Base-by-base conservation (phyloP, 2,888 invertebrate species). In the Polydesmus complanatus region DNA sequence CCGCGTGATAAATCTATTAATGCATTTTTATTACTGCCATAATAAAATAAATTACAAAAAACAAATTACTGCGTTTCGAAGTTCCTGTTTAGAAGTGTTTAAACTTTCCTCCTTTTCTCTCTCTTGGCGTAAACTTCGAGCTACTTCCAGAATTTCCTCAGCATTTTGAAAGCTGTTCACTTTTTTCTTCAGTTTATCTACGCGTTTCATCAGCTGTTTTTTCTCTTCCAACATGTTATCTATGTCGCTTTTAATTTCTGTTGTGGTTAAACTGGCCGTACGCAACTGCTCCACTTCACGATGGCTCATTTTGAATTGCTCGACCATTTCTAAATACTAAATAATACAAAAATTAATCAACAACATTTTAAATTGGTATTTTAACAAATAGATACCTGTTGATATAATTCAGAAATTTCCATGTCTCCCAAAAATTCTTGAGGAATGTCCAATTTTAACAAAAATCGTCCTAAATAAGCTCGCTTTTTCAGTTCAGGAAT, bases 141-240 rank as follows among this genome's bases (percentile, higher is more conserved):
- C 78, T 73, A 79, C 73, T 75, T 77, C 68, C 69, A 88, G 73
- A 72, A 85, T 77, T 25, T 80, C 78, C 62, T 83, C 83, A 67
- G 81, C 81, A 70, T 84, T 82, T 51, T 80, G 79, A 3, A 37
- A 54, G 21, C 14, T 2, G 27, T 37, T 26, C 60, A 79, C 80
- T 73, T 79, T 79, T 65, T 77, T 72, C 63, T 79, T 78, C 51
- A 80, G 73, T 68, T 79, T 75, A 67, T 82, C 80, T 61, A 82
- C 78, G 71, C 81, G 79, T 68, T 78, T 78, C 65, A 70, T 72
- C 71, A 88, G 81, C 67, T 87, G 85, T 68, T 88, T 87, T 70
- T 84, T 82, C 72, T 93, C 92, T 59, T 86, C 83, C 65, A 88
- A 88, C 87, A 91, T 90, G 64, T 87, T 84, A 67, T 84, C 82